Evolutionary conservation across 2,113 vertebrate species (phyloP), one percentile per base, ranked within the genome.

Genomic region (Amazona vittata): DNA sequence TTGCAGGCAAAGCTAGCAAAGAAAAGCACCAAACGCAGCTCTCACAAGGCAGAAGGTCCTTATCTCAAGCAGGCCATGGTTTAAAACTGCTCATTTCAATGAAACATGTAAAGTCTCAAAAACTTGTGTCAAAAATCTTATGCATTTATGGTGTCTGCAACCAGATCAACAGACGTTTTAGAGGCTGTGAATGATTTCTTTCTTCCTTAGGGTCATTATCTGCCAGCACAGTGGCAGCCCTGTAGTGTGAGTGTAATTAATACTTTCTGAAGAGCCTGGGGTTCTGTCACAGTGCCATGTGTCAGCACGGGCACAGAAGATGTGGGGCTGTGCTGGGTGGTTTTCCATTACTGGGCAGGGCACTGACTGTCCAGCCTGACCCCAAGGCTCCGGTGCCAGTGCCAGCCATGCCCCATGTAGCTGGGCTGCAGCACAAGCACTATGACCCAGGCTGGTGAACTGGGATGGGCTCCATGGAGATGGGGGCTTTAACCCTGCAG

Each of bases 401-500:
- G 31, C 31, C 55, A 21, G 55, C 53, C 29, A 15, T 55, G 53
- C 29, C 29, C 29, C 53, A 31, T 33, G 53, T 19, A 18, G 29
- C 53, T 33, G 53, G 29, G 53, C 53, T 55, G 53, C 29, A 12
- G 29, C 53, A 55, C 29, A 31, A 19, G 53, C 55, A 22, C 55
- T n/a, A 4, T n/a, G 33, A 12, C 39, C 10, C 35, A 4, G 17
- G 4, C 11, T 0, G 9, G 5, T 7, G 21, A 13, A 5, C 4
- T 2, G 5, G 47, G 28, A 41, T 67, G 15, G 0, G 63, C 28
- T 15, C 69, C 8, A 0, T 2, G 1, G 11, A 7, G 10, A 37
- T 18, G 17, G 37, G 52, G 44, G 15, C 26, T 49, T 18, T 17
- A 7, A 52, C 29, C 20, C 75, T 7, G 8, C 20, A 0, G 24